Evolutionary conservation across 2,888 invertebrate genomes (phyloP).

Genomic region (Drosophila mimica): DNA sequence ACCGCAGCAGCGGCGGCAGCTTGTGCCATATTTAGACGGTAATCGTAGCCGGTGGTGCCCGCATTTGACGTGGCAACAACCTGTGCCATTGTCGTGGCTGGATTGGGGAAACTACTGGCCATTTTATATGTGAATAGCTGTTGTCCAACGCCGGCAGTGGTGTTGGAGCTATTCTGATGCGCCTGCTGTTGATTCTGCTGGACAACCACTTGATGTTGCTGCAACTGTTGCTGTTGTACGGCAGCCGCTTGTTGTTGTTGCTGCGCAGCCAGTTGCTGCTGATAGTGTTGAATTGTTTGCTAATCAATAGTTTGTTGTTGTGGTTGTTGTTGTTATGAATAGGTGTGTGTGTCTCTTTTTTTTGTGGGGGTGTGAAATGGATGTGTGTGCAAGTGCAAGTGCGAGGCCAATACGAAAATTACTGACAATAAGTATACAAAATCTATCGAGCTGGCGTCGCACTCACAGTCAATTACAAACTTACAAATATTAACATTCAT

Average conservation of each 20-base stretch:
- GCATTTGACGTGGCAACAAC: slow-evolving; percentile 88
- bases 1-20: slow-evolving; percentile 86
- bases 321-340: slow-evolving; percentile 86
- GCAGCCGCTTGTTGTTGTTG: slow-evolving; percentile 85
- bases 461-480: slow-evolving; percentile 33
- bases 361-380: slow-evolving; percentile 13
- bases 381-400: slow-evolving; percentile 11
- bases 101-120: slow-evolving; percentile 92
- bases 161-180: slow-evolving; percentile 87
- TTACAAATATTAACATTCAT: slow-evolving; percentile 8
- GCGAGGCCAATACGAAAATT: slow-evolving; percentile 32
- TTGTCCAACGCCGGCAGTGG: slow-evolving; percentile 88
- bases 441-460: slow-evolving; percentile 40
- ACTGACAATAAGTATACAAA: not conserved
- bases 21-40: slow-evolving; percentile 88
- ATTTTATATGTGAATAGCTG: slow-evolving; percentile 94
- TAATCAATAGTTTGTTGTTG: slow-evolving; percentile 86
- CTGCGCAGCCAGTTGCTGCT: slow-evolving; percentile 86
- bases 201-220: slow-evolving; percentile 85
- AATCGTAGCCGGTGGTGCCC: slow-evolving; percentile 89
- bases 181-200: slow-evolving; percentile 86
- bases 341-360: slow-evolving; percentile 73
- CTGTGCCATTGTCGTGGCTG: slow-evolving; percentile 88
- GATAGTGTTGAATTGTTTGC: slow-evolving; percentile 86
- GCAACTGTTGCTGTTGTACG: slow-evolving; percentile 85